These are phyloP conservation scores for Pantelozetes paolii DNA, from an alignment of 2,888 invertebrate species.

Conservation along the genomic window DNA sequence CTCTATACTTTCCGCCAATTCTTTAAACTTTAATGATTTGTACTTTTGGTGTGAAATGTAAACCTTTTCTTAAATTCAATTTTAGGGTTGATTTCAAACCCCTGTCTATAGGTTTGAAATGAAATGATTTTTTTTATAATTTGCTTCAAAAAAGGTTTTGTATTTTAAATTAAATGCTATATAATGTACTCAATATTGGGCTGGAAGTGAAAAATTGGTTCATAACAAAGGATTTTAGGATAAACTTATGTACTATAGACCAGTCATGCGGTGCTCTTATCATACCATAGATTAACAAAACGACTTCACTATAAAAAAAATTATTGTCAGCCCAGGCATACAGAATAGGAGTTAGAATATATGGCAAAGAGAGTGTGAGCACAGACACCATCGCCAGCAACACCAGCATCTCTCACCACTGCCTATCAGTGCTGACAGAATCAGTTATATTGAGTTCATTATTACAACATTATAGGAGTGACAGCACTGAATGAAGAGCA, in stretches of 20 bases:
- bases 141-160: background rate
- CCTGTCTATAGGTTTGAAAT: too few relatives aligned
- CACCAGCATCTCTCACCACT: background rate
- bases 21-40: too few relatives aligned
- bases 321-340: background rate
- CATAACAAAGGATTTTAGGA: slow-evolving; percentile 12
- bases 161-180: background rate
- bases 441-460: background rate
- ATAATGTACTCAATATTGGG: background rate
- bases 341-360: background rate
- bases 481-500: slow-evolving; percentile 20
- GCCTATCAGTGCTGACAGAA: slow-evolving; percentile 7
- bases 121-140: too few relatives aligned
- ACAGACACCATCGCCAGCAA: too few relatives aligned
- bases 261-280: slow-evolving; percentile 21
- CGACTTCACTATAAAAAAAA: slow-evolving; percentile 29
- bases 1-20: too few relatives aligned
- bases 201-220: slow-evolving; percentile 28
- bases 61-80: too few relatives aligned
- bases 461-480: slow-evolving; percentile 18
- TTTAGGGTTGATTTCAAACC: too few relatives aligned
- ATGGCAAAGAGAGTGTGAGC: background rate
- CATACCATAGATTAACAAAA: slow-evolving; percentile 35
- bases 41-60: too few relatives aligned
- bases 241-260: background rate